phyloP scores from a whole-genome alignment of 2,888 invertebrate species.

The Leuctra nigra region DNA sequence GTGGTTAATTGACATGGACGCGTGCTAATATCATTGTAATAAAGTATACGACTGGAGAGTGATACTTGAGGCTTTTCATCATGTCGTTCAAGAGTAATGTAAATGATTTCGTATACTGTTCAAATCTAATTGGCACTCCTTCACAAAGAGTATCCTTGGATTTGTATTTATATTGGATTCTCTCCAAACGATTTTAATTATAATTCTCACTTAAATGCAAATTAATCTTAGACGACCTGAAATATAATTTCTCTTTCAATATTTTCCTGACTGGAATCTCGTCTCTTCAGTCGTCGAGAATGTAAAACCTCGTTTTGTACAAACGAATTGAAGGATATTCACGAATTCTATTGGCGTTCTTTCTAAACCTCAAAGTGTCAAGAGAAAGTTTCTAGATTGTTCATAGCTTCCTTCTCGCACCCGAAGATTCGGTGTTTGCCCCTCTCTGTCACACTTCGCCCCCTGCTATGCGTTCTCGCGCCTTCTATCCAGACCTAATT shows the following conservation, averaged over 20 bases:
- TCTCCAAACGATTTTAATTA: no score
- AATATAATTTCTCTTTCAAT: not conserved
- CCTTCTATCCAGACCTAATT: conserved; percentile 21
- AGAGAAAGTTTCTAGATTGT: conserved; percentile 2
- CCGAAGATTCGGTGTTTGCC: not conserved
- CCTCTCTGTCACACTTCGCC: not conserved
- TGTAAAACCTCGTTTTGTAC: not conserved
- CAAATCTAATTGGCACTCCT: no score
- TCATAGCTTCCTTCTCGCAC: not conserved
- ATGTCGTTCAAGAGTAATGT: no score
- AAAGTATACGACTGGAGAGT: no score
- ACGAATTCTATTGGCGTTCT: conserved; percentile 7
- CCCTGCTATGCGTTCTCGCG: not conserved
- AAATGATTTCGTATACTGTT: no score
- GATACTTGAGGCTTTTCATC: no score
- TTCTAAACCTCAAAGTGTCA: conserved; percentile 8
- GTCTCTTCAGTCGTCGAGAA: not conserved
- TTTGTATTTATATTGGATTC: no score
- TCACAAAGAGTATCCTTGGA: no score
- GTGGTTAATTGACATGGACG: no score
- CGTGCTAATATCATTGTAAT: no score
- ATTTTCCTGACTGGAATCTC: not conserved
- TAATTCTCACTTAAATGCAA: not conserved
- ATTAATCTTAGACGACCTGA: not conserved
- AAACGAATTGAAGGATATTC: conserved; percentile 1